Conservation (phyloP, 2,888 invertebrate species). For the Sphaeridia pumilis region DNA sequence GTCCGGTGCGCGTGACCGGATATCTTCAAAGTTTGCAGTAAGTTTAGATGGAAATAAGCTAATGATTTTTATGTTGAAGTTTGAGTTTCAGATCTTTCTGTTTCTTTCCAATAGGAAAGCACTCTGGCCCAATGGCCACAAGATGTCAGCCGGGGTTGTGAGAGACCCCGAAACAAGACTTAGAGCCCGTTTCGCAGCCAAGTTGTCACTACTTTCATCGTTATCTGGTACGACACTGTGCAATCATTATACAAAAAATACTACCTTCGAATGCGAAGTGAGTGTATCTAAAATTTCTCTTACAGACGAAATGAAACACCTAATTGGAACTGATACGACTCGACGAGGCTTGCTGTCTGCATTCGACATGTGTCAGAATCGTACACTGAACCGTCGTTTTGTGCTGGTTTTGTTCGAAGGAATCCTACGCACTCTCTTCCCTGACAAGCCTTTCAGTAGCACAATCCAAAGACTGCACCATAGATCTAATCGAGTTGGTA, state of each 20-base stretch:
- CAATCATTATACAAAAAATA: background rate
- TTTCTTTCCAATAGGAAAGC: constrained; percentile 42
- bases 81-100: background rate
- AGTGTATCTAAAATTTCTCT: constrained; percentile 22
- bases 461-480: constrained; percentile 63
- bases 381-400: constrained; percentile 69
- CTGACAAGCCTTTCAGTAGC: constrained; percentile 60
- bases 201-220: constrained; percentile 69
- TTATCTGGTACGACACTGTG: constrained; percentile 52
- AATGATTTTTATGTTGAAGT: background rate
- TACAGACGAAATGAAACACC: constrained; percentile 73
- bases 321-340: constrained; percentile 80
- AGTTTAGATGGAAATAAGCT: constrained; percentile 39
- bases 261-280: background rate
- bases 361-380: constrained; percentile 78
- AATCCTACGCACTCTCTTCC: constrained; percentile 62
- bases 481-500: constrained; percentile 35
- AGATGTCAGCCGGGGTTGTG: constrained; percentile 45
- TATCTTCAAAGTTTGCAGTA: constrained; percentile 75
- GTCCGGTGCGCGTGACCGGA: constrained; percentile 75
- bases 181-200: constrained; percentile 71
- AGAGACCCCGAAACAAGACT: constrained; percentile 52
- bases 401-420: constrained; percentile 75
- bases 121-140: constrained; percentile 48
- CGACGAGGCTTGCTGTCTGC: constrained; percentile 67